Percentiles rank a stretch among this genome's conserved stretches.
Evolutionary conservation across 2,888 invertebrate species (phyloP).

Genomic region (Tenthredo distinguenda): DNA sequence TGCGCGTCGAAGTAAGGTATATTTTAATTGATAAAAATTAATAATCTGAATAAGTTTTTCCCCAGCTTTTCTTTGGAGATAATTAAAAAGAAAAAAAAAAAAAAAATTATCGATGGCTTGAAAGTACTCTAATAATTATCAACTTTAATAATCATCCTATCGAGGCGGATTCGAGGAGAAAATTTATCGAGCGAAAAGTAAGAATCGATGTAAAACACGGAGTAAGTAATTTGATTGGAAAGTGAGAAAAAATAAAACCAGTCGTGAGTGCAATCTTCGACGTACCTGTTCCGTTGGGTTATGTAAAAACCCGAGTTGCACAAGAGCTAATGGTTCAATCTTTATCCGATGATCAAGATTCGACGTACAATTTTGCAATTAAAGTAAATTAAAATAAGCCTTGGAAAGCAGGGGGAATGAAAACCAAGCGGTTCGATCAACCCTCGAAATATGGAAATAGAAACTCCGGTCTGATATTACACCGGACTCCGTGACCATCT

Average conservation of each 20-base stretch:
- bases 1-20: neutral
- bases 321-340: conserved; percentile 10
- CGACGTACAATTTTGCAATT: conserved; percentile 17
- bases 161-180: no score
- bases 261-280: neutral
- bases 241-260: neutral
- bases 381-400: neutral
- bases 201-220: neutral
- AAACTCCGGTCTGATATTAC: neutral
- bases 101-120: neutral
- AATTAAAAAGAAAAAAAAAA: no score
- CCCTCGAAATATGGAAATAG: conserved; percentile 30
- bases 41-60: neutral
- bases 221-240: neutral
- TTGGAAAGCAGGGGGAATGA: neutral
- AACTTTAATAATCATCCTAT: no score
- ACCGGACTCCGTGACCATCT: neutral
- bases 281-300: neutral
- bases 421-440: neutral
- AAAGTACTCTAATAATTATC: neutral
- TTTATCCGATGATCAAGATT: neutral
- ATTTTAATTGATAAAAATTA: neutral
- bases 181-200: neutral
- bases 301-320: neutral
- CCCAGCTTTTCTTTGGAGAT: neutral